phyloP scores from a whole-genome alignment of 2,888 invertebrate genomes.

The Crossocerus cetratus region DNA sequence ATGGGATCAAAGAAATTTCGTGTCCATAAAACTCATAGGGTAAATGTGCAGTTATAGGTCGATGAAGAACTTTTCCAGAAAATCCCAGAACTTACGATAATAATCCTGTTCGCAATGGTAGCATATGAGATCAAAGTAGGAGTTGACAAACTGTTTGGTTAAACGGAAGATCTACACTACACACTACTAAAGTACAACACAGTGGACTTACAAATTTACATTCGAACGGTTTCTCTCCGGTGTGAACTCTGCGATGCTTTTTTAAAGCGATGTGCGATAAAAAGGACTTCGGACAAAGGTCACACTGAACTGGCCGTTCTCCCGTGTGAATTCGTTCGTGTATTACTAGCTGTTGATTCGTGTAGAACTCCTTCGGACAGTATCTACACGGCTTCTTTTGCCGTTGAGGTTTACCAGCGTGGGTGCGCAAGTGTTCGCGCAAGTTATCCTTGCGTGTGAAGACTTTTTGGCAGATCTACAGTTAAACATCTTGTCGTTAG shows the following conservation, averaged over 20 bases:
- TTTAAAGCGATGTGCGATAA: conserved; percentile 86
- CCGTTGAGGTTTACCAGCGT: conserved; percentile 80
- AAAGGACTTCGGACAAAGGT: conserved; percentile 85
- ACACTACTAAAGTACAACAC: background rate
- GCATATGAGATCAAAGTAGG: conserved; percentile 62
- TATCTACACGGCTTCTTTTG: conserved; percentile 82
- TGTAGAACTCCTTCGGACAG: conserved; percentile 83
- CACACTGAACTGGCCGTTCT: conserved; percentile 83
- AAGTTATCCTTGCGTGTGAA: conserved; percentile 86
- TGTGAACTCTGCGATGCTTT: conserved; percentile 82
- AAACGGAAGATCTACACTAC: conserved; percentile 20
- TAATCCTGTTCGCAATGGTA: conserved; percentile 63
- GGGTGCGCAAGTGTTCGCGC: conserved; percentile 84
- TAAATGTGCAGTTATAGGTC: background rate
- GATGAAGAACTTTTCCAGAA: background rate
- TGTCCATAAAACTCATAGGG: background rate
- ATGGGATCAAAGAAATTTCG: conserved; percentile 47
- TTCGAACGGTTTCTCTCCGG: conserved; percentile 80
- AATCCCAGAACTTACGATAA: conserved; percentile 55
- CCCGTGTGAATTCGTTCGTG: conserved; percentile 85
- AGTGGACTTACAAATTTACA: conserved; percentile 73
- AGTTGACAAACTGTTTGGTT: conserved; percentile 26
- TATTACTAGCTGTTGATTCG: conserved; percentile 77
- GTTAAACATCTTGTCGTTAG: conserved; percentile 21
- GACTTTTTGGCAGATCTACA: conserved; percentile 78